Evolutionary conservation across 1,140 invertebrate genomes (phyloP).

Genomic region (Cotesia vestalis): DNA sequence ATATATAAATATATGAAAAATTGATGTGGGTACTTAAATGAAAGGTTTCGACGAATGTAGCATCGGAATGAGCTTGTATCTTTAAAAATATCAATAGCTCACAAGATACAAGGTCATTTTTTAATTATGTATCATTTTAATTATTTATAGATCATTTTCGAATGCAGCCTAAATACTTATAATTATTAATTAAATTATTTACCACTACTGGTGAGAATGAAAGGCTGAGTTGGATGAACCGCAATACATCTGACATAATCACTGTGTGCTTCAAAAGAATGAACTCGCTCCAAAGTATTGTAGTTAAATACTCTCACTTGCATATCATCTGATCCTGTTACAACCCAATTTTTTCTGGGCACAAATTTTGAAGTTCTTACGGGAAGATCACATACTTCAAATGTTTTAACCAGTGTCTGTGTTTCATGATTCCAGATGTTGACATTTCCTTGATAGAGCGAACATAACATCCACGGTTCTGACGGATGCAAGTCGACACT

Average conservation of each 20-base stretch:
- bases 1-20: no score
- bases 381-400: slow-evolving; percentile 96
- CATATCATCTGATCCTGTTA: slow-evolving; percentile 97
- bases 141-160: no score
- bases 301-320: slow-evolving; percentile 97
- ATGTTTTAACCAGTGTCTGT: slow-evolving; percentile 91
- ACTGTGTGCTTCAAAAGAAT: slow-evolving; percentile 97
- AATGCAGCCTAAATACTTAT: no score
- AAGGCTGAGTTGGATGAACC: slow-evolving; percentile 97
- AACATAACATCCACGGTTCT: slow-evolving; percentile 98
- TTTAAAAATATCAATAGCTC: no score
- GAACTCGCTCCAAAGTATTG: slow-evolving; percentile 95
- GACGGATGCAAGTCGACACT: slow-evolving; percentile 96
- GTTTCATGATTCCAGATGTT: slow-evolving; percentile 99
- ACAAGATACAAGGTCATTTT: no score
- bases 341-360: slow-evolving; percentile 97
- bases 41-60: no score
- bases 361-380: slow-evolving; percentile 96
- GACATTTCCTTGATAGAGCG: slow-evolving; percentile 98
- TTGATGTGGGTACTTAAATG: no score
- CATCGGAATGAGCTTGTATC: no score
- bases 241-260: slow-evolving; percentile 97
- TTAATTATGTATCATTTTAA: no score
- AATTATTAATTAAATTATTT: slow-evolving; percentile 52
- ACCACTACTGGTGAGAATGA: slow-evolving; percentile 96